A percentile compares a stretch with the other conserved stretches of the same genome.
Evolutionary conservation across 2,888 invertebrate species (phyloP).

Genomic region (Timandra comae): DNA sequence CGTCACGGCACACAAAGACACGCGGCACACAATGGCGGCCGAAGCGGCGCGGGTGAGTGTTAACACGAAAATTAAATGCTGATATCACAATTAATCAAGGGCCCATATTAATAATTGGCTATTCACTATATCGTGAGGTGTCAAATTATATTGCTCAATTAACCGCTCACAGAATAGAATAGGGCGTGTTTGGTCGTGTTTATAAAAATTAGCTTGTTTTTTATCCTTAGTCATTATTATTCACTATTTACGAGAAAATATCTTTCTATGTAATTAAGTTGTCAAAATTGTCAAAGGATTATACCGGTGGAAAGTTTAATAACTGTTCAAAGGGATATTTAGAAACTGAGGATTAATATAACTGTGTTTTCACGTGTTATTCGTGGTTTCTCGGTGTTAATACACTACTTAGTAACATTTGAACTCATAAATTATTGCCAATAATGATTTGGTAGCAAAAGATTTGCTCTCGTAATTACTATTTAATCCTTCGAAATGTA

Average conservation of each 20-base stretch:
- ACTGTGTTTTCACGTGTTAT: neutral
- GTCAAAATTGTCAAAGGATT: conserved; percentile 2
- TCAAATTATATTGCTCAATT: conserved; percentile 77
- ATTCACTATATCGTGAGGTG: conserved; percentile 72
- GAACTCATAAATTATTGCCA: too few species aligned
- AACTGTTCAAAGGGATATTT: neutral
- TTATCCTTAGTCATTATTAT: conserved; percentile 28
- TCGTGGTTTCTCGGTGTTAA: too few species aligned
- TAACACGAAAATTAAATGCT: conserved; percentile 77
- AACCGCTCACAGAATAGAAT: conserved; percentile 67
- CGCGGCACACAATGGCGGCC: conserved; percentile 60
- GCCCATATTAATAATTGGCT: conserved; percentile 76
- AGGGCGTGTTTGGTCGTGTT: conserved; percentile 58
- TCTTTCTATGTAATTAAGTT: neutral
- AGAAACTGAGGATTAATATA: neutral
- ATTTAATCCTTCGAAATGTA: neutral
- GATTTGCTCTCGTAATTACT: neutral
- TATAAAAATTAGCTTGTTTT: conserved; percentile 38
- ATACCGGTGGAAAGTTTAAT: conserved; percentile 1
- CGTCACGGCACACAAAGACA: conserved; percentile 72
- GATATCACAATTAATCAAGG: conserved; percentile 77
- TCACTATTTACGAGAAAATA: neutral
- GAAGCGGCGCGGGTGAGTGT: conserved; percentile 54
- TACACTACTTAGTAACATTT: too few species aligned
- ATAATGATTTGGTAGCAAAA: neutral